Conservation (phyloP, 2,888 invertebrate species). For the Brassicogethes aeneus region DNA sequence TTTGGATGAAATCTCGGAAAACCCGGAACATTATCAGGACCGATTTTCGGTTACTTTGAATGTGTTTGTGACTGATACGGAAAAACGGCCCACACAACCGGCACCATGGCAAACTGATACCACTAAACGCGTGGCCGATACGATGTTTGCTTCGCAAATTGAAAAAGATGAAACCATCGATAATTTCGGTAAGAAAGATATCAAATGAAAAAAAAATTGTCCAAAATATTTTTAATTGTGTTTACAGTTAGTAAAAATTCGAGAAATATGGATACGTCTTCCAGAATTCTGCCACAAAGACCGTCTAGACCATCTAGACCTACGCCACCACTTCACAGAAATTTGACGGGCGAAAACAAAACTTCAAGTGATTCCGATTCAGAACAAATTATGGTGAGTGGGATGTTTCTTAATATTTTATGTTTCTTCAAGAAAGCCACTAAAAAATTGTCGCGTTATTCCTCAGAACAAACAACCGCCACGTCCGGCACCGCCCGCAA, state of each 20-base stretch:
- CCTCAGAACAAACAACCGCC: too few relatives aligned
- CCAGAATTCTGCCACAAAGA: slow-evolving; percentile 38
- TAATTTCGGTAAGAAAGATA: slow-evolving; percentile 57
- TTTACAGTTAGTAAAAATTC: neutral
- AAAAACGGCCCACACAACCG: slow-evolving; percentile 55
- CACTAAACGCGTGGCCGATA: slow-evolving; percentile 46
- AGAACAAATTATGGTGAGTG: slow-evolving; percentile 23
- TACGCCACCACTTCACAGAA: slow-evolving; percentile 23
- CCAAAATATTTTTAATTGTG: slow-evolving; percentile 1
- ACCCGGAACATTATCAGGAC: slow-evolving; percentile 53
- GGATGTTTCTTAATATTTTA: neutral
- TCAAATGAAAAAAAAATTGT: slow-evolving; percentile 1
- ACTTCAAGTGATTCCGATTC: slow-evolving; percentile 29
- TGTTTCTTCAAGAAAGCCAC: neutral
- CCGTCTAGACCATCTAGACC: slow-evolving; percentile 36
- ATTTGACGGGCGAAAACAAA: slow-evolving; percentile 15
- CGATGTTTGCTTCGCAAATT: slow-evolving; percentile 66
- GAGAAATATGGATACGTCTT: slow-evolving; percentile 14
- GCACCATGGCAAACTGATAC: slow-evolving; percentile 71
- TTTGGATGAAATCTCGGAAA: slow-evolving; percentile 72
- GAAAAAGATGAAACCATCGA: slow-evolving; percentile 79
- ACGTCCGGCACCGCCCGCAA: neutral
- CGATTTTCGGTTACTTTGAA: slow-evolving; percentile 62
- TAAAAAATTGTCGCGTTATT: too few relatives aligned
- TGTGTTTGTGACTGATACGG: slow-evolving; percentile 62